Conservation (phyloP, 2,113 vertebrate genomes). For the Zosterops borbonicus region DNA sequence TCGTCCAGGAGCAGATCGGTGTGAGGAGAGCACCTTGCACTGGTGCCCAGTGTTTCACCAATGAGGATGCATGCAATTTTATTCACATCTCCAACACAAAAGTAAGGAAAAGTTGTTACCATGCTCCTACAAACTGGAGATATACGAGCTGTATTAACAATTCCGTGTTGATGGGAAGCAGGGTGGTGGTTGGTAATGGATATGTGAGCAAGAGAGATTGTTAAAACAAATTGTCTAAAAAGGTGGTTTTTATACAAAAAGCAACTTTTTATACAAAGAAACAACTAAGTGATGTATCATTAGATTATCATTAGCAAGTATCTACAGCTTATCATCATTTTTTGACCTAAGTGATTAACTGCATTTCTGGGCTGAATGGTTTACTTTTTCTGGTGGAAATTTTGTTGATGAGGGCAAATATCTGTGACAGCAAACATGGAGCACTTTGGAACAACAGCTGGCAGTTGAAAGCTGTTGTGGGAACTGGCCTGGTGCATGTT, state of each 20-base stretch:
- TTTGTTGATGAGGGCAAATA: neutral
- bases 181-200: neutral
- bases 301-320: neutral
- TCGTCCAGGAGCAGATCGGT: fast-evolving
- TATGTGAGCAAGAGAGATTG: neutral
- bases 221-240: neutral
- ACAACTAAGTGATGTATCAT: neutral
- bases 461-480: neutral
- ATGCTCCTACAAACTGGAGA: neutral
- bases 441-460: neutral
- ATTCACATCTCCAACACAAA: neutral
- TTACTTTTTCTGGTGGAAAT: neutral
- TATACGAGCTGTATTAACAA: fast-evolving
- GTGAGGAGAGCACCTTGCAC: fast-evolving
- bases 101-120: neutral
- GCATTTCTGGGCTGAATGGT: neutral
- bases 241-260: neutral
- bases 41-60: neutral
- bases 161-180: neutral
- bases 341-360: neutral
- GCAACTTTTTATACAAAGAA: neutral
- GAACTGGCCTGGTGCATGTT: neutral
- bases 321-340: neutral
- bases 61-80: fast-evolving
- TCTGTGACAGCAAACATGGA: neutral